phyloP scores from a whole-genome alignment of 1,140 invertebrate species.

The Halyomorpha halys region DNA sequence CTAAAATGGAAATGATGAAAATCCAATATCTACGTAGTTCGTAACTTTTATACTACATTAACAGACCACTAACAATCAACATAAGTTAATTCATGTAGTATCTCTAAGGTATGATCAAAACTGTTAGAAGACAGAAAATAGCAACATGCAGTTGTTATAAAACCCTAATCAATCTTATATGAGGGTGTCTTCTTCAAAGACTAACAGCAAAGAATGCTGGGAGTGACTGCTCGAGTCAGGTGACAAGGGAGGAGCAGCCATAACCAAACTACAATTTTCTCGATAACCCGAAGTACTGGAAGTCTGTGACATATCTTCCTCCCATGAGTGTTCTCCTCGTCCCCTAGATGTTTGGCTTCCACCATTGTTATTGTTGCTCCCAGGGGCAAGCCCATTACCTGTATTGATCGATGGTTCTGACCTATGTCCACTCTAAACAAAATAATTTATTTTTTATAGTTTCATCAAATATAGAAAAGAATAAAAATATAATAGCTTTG shows the following conservation, averaged over 20 bases:
- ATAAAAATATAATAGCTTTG: neutral
- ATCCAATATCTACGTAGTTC: no score
- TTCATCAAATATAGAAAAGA: neutral
- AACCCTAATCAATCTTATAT: conserved; percentile 41
- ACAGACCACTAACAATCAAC: no score
- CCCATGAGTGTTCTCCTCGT: conserved; percentile 40
- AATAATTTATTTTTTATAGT: neutral
- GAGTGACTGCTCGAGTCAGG: conserved; percentile 25
- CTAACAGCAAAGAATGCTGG: conserved; percentile 57
- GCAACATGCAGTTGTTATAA: no score
- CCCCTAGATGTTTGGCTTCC: neutral
- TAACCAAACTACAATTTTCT: conserved; percentile 32
- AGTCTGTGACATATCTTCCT: conserved; percentile 64
- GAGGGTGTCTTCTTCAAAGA: conserved; percentile 62
- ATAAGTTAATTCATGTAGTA: no score
- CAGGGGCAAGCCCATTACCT: conserved; percentile 1
- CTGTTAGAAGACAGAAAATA: no score
- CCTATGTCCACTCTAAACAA: conserved; percentile 10
- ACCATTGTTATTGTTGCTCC: conserved; percentile 7
- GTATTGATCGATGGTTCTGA: conserved; percentile 20
- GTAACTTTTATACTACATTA: no score
- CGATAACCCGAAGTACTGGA: conserved; percentile 58
- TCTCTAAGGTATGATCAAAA: no score
- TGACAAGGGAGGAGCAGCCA: conserved; percentile 37
- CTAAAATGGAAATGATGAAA: no score